Conservation (phyloP, 2,113 vertebrate species). For the Ameiurus melas region DNA sequence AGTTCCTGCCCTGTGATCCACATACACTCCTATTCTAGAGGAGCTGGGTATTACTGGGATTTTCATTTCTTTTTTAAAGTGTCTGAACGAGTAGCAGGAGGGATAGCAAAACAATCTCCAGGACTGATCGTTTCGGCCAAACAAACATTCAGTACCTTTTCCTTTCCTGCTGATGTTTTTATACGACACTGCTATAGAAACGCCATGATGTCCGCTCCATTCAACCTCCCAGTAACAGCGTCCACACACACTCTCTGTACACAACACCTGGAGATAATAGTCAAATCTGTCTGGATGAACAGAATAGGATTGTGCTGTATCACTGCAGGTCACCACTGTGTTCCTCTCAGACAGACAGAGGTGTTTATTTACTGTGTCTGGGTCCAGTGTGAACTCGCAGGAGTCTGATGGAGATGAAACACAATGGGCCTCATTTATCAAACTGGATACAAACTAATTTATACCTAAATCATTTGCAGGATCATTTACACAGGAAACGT, state of each 20-base stretch:
- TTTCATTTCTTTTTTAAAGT: too few species aligned
- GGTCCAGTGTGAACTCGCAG: slow-evolving; percentile 43
- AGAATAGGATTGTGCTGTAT: not conserved
- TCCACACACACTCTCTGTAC: slow-evolving; percentile 55
- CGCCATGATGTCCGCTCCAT: not conserved
- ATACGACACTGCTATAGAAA: slow-evolving; percentile 60
- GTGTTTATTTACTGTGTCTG: slow-evolving; percentile 31
- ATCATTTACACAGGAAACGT: not conserved
- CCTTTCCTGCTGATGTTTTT: slow-evolving; percentile 14
- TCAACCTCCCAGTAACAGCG: slow-evolving; percentile 4
- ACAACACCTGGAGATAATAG: not conserved
- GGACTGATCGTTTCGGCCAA: slow-evolving; percentile 67
- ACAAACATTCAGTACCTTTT: slow-evolving; percentile 61
- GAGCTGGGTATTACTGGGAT: too few species aligned
- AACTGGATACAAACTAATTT: not conserved
- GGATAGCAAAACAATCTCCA: slow-evolving; percentile 67
- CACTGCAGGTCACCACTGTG: slow-evolving; percentile 3
- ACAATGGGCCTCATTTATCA: not conserved
- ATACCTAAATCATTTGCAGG: not conserved
- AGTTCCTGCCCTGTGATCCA: slow-evolving; percentile 4
- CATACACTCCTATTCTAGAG: slow-evolving; percentile 12
- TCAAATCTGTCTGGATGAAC: slow-evolving; percentile 40
- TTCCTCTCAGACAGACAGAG: slow-evolving; percentile 40
- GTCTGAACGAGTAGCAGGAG: too few species aligned
- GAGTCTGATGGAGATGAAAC: slow-evolving; percentile 32